These are phyloP conservation scores for Xestia c-nigrum DNA, from an alignment of 2,888 invertebrate species.

Conservation along the genomic window DNA sequence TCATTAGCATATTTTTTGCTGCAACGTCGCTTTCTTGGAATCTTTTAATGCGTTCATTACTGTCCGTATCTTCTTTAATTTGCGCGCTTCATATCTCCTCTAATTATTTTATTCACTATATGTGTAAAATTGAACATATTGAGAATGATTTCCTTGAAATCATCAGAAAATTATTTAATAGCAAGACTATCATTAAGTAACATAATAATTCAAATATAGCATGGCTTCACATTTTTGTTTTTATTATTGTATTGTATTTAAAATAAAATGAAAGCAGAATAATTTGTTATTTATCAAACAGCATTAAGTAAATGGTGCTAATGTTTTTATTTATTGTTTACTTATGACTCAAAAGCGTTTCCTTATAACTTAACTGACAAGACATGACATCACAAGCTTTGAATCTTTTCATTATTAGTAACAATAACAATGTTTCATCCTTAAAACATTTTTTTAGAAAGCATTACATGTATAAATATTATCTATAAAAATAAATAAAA, in stretches of 20 bases:
- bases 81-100: constrained; percentile 3
- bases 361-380: neutral
- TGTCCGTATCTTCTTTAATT: constrained; percentile 43
- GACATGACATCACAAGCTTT: neutral
- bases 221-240: neutral
- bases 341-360: neutral
- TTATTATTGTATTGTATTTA: neutral
- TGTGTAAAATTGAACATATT: neutral
- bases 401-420: neutral
- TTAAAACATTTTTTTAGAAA: no score
- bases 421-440: neutral
- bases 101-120: constrained; percentile 16
- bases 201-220: neutral
- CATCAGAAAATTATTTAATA: neutral
- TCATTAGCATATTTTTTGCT: constrained; percentile 80
- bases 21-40: constrained; percentile 62
- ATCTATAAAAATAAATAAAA: neutral
- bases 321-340: constrained; percentile 43
- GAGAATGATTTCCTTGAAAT: constrained; percentile 16
- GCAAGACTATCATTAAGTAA: no score
- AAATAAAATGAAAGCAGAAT: neutral
- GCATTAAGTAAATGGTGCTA: neutral
- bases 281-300: neutral
- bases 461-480: neutral
- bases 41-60: constrained; percentile 44